phyloP scores from a whole-genome alignment of 2,113 vertebrate species.

The Macrotis lagotis region DNA sequence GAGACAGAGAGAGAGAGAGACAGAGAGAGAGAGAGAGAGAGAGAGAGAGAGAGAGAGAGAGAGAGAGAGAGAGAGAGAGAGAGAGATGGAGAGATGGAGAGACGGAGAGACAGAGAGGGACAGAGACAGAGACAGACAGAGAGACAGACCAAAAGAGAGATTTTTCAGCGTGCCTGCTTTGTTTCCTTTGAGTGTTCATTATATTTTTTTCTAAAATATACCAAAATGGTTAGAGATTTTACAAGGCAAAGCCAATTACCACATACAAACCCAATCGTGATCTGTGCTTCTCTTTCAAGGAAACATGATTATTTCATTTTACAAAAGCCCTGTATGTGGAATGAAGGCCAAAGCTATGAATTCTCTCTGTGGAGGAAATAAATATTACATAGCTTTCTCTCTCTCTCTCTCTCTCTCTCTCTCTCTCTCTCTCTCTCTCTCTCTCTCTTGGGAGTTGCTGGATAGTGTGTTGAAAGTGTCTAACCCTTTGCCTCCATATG shows the following conservation, averaged over 20 bases:
- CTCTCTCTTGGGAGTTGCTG: background rate
- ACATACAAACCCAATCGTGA: background rate
- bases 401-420: too few relatives aligned
- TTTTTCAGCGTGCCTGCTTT: background rate
- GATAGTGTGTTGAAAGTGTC: background rate
- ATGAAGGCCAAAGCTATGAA: conserved; percentile 28
- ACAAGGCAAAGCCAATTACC: background rate
- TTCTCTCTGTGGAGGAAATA: conserved; percentile 25
- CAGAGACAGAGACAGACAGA: background rate
- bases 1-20: background rate
- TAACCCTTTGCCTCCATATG: background rate
- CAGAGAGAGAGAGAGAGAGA: background rate
- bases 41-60: background rate
- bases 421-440: too few relatives aligned
- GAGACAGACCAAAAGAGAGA: background rate
- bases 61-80: background rate
- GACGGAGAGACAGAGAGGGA: too few relatives aligned
- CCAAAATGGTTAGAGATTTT: background rate
- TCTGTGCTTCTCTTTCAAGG: conserved; percentile 35
- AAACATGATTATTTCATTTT: conserved; percentile 45
- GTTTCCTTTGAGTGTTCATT: background rate
- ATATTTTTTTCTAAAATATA: background rate
- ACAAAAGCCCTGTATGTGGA: conserved; percentile 30
- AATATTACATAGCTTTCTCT: conserved; percentile 28
- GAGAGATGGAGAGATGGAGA: background rate